A percentile compares a stretch with the other conserved stretches of the same genome.
These are phyloP conservation scores for Tachina fera DNA, from an alignment of 2,888 invertebrate genomes.

Conservation along the genomic window DNA sequence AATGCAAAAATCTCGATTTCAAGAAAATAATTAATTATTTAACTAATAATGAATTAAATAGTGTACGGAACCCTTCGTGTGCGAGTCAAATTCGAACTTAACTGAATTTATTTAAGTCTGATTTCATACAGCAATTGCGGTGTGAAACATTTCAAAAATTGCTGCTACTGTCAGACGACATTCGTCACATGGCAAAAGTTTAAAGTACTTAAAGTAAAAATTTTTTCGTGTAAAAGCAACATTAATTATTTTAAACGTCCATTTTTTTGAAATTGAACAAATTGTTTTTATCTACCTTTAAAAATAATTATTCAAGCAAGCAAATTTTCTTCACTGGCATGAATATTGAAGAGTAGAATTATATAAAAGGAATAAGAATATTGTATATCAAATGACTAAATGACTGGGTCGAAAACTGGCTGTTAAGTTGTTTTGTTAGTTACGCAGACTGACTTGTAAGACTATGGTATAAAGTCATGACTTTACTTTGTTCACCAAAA, in stretches of 20 bases:
- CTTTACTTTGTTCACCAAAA: conserved; percentile 46
- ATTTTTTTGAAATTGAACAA: not conserved
- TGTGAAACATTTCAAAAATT: too few relatives aligned
- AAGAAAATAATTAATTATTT: too few relatives aligned
- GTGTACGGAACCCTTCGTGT: too few relatives aligned
- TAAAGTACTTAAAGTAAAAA: too few relatives aligned
- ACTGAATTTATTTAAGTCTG: too few relatives aligned
- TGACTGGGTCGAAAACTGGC: conserved; percentile 19
- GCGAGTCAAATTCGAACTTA: too few relatives aligned
- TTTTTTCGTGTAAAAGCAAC: too few relatives aligned
- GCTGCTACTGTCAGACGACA: too few relatives aligned
- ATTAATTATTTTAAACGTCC: not conserved
- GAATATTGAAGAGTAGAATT: conserved; percentile 23
- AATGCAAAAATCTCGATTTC: too few relatives aligned
- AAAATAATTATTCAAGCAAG: conserved; percentile 12
- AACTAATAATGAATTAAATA: too few relatives aligned
- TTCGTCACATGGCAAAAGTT: too few relatives aligned
- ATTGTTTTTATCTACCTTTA: conserved; percentile 9
- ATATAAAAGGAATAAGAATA: conserved; percentile 29
- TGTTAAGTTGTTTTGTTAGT: not conserved
- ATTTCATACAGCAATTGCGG: too few relatives aligned
- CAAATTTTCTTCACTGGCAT: conserved; percentile 34
- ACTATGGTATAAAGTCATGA: conserved; percentile 51
- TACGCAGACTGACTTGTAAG: conserved; percentile 30
- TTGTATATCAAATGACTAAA: conserved; percentile 49